Percentiles rank a stretch among this genome's conserved stretches.
Evolutionary conservation across 1,140 invertebrate genomes (phyloP).

Genomic region (Heliconius himera): DNA sequence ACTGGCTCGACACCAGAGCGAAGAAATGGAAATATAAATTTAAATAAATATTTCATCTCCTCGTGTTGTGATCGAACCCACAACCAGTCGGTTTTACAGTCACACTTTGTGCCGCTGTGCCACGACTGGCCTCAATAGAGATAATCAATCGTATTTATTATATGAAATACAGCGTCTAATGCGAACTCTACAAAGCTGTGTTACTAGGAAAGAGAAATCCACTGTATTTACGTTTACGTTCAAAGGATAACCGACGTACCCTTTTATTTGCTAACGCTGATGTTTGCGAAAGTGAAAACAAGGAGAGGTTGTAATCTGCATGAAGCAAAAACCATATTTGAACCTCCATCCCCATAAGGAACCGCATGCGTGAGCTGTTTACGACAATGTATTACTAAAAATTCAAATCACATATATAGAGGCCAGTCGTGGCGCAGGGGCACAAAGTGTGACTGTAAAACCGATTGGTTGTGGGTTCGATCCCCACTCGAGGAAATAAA

Average conservation of each 20-base stretch:
- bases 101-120: no score
- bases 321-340: conserved; percentile 9
- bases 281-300: conserved; percentile 19
- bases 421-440: no score
- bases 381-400: not conserved
- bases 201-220: conserved; percentile 3
- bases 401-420: not conserved
- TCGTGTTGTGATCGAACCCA: no score
- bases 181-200: not conserved
- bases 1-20: no score
- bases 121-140: no score
- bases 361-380: conserved; percentile 3
- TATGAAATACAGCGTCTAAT: not conserved
- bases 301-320: conserved; percentile 17
- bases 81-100: no score
- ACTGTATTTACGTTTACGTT: conserved; percentile 18
- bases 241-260: conserved; percentile 17
- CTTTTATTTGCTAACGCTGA: conserved; percentile 21
- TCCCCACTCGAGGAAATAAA: no score
- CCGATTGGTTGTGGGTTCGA: no score
- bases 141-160: not conserved
- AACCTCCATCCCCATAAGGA: conserved; percentile 24
- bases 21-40: no score
- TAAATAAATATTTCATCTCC: no score
- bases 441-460: no score